Percentiles rank a stretch among this genome's conserved stretches.
phyloP scores from a whole-genome alignment of 92 coral and sea anemone species.

The Porites evermanni region DNA sequence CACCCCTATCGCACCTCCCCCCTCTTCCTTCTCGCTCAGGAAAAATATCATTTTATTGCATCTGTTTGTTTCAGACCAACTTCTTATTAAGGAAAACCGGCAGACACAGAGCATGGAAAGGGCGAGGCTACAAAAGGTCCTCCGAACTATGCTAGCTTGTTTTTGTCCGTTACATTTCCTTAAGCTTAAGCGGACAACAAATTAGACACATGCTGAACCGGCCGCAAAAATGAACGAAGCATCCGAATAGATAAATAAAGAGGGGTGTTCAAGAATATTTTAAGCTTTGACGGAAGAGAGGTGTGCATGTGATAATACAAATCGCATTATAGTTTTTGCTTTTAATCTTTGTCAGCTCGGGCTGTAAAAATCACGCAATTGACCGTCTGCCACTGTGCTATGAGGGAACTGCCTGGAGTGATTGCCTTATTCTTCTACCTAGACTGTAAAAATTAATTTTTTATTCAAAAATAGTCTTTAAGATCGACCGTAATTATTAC shows the following conservation, averaged over 20 bases:
- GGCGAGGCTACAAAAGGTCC: too few relatives aligned
- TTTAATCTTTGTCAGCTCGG: not conserved
- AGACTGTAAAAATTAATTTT: too few relatives aligned
- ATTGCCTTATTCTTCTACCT: too few relatives aligned
- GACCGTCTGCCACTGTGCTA: too few relatives aligned
- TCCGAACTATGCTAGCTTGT: too few relatives aligned
- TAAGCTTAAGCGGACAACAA: not conserved
- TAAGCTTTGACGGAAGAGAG: slow-evolving; percentile 29
- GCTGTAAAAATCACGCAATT: not conserved
- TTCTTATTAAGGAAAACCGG: too few relatives aligned
- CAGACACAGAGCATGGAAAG: too few relatives aligned
- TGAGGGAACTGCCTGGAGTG: too few relatives aligned
- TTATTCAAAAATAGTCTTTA: too few relatives aligned
- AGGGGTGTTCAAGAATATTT: not conserved
- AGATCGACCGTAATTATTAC: too few relatives aligned
- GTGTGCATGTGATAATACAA: not conserved
- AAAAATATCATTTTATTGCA: not conserved
- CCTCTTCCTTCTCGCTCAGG: not conserved
- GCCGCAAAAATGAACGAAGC: not conserved
- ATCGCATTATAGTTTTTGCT: not conserved
- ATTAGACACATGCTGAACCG: not conserved
- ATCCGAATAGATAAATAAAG: not conserved
- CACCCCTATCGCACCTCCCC: not conserved
- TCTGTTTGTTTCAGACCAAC: not conserved
- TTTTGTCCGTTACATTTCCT: not conserved